phyloP scores from a whole-genome alignment of 2,888 invertebrate genomes.

The Drosophila colorata region DNA sequence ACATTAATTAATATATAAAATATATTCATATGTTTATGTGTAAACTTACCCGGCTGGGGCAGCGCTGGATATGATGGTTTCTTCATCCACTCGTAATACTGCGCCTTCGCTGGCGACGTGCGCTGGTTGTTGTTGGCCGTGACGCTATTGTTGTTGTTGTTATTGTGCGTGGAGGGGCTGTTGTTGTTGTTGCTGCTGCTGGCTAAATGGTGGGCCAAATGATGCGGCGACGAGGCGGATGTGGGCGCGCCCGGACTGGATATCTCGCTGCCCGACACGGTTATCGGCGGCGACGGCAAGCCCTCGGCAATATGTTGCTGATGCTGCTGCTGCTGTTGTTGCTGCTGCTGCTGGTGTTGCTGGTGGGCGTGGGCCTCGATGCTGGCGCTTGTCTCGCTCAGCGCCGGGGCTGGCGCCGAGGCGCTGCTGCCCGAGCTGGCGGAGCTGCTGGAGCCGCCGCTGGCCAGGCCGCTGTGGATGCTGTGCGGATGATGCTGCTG shows the following conservation, averaged over 20 bases:
- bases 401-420: constrained; percentile 65
- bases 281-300: constrained; percentile 87
- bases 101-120: constrained; percentile 90
- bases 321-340: constrained; percentile 41
- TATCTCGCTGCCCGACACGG: constrained; percentile 87
- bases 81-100: constrained; percentile 95
- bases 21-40: background rate
- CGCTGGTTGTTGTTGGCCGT: constrained; percentile 81
- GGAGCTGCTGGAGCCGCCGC: constrained; percentile 68
- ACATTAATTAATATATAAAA: too few relatives aligned
- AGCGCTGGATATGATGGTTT: constrained; percentile 94
- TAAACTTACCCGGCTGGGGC: constrained; percentile 91
- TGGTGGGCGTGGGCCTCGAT: constrained; percentile 54
- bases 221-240: constrained; percentile 83
- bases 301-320: constrained; percentile 79
- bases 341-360: constrained; percentile 44
- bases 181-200: constrained; percentile 71
- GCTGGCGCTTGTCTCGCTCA: constrained; percentile 75
- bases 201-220: constrained; percentile 84
- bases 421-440: constrained; percentile 79
- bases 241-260: constrained; percentile 87
- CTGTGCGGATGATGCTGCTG: constrained; percentile 56
- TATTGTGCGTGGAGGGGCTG: constrained; percentile 67
- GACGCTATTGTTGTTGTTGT: constrained; percentile 62
- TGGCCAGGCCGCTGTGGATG: constrained; percentile 48